phyloP scores from a whole-genome alignment of 2,113 vertebrate genomes.

The Rhinopomastus cyanomelas region DNA sequence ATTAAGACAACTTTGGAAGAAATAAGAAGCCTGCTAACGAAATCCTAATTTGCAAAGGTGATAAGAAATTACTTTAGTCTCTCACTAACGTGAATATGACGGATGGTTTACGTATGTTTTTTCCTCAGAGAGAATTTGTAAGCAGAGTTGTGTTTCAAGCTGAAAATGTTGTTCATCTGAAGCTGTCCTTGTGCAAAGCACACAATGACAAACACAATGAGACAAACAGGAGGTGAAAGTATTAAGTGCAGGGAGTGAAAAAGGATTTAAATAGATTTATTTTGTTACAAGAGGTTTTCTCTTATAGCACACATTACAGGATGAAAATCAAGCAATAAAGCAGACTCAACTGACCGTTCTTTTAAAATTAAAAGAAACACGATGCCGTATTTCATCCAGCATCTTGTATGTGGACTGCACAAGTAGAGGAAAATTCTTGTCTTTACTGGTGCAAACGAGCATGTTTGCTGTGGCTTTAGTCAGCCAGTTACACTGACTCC shows the following conservation, averaged over 20 bases:
- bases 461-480: not conserved
- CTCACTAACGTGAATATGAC: conserved; percentile 59
- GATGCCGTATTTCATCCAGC: not conserved
- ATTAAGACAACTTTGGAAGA: conserved; percentile 53
- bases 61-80: conserved; percentile 54
- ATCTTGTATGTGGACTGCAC: not conserved
- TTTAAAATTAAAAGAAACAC: not conserved
- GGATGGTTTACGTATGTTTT: conserved; percentile 44
- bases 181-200: conserved; percentile 60
- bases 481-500: not conserved
- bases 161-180: conserved; percentile 50
- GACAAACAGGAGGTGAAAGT: conserved; percentile 31
- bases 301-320: not conserved
- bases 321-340: conserved; percentile 9
- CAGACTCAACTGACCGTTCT: not conserved
- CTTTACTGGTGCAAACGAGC: not conserved
- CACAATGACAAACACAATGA: conserved; percentile 61
- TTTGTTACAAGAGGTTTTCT: not conserved
- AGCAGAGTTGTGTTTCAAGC: conserved; percentile 60
- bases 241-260: not conserved
- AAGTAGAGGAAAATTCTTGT: not conserved
- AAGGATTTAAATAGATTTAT: not conserved
- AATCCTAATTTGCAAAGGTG: conserved; percentile 66
- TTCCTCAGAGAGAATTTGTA: conserved; percentile 66
- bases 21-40: conserved; percentile 46